Evolutionary conservation across 2,113 vertebrate genomes (phyloP), one percentile per base, ranked within the genome.

Genomic region (Oreochromis aureus): DNA sequence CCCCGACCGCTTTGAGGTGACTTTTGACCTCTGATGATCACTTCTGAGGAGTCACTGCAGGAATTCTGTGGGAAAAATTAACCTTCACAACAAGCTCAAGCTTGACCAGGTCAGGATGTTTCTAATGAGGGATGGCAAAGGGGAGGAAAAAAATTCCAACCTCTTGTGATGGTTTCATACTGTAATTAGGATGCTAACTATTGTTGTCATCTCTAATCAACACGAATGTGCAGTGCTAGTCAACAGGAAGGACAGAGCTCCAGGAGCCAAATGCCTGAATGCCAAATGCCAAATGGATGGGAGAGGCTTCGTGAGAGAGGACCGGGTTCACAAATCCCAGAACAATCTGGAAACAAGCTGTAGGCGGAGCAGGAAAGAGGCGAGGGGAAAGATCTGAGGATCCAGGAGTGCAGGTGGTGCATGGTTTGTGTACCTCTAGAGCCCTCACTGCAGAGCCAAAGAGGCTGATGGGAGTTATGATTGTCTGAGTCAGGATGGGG

Each of bases 121-220:
- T 78, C 54, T 84, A 89, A 91, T 39, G 16, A 90, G 3, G 61
- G 32, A 11, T 2, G 7, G 73, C 41, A 56, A 71, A 84, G 30
- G 8, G 7, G 22, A 19, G 13, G 51, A n/a, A 19, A 39, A 85
- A 81, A 41, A 66, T 15, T 81, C 79, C 24, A 44, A 10, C 41
- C 81, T 1, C 82, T 19, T 86, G 30, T n/a, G 73, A 56, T 24
- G 63, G 54, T 46, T 69, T 19, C 19, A 59, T 34, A 6, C 59
- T 34, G 13, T 91, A 90, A 92, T 89, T 86, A 90, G 85, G 92
- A 95, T 13, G 27, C 66, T 89, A 83, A 92, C 84, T 81, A 48
- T 15, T 83, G 15, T 8, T 81, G 88, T 87, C 90, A 83, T 84
- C 58, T 16, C 61, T 92, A 89, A 91, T 92, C 91, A 86, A 54